Percentiles rank a stretch among this genome's conserved stretches.
phyloP scores from a whole-genome alignment of 2,888 invertebrate species.

The Aquatica leii region DNA sequence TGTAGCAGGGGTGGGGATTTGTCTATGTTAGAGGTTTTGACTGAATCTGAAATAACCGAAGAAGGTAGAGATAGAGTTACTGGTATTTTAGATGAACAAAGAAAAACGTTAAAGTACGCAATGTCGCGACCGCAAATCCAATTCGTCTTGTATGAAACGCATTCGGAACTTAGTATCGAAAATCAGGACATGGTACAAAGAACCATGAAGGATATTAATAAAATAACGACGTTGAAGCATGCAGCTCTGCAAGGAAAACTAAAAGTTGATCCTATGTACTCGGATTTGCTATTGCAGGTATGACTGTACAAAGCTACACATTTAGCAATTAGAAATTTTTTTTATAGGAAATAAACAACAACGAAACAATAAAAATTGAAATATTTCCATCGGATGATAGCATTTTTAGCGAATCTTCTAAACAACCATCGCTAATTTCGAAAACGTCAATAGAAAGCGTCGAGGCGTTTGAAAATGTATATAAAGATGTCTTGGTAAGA shows the following conservation, averaged over 20 bases:
- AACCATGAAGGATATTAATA: constrained; percentile 75
- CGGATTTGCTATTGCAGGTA: constrained; percentile 24
- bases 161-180: constrained; percentile 78
- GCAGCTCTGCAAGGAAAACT: constrained; percentile 60
- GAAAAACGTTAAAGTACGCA: constrained; percentile 74
- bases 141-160: constrained; percentile 81
- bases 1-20: constrained; percentile 81
- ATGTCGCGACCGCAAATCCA: constrained; percentile 83
- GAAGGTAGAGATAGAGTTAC: constrained; percentile 69
- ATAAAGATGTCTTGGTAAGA: constrained; percentile 42
- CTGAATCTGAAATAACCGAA: constrained; percentile 72
- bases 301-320: not conserved
- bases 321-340: not conserved
- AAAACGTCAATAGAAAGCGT: constrained; percentile 15
- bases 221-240: constrained; percentile 74
- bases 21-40: constrained; percentile 76
- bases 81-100: constrained; percentile 77
- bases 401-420: constrained; percentile 17
- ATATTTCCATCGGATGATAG: constrained; percentile 30
- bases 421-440: constrained; percentile 19
- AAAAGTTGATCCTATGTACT: constrained; percentile 8
- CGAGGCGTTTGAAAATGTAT: constrained; percentile 25
- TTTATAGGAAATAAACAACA: constrained; percentile 52
- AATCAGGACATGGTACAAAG: constrained; percentile 76
- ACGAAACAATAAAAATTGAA: constrained; percentile 42